Percentiles rank a stretch among this genome's conserved stretches.
Conservation (phyloP, 2,888 invertebrate genomes). For the Iselma pallidipennis region DNA sequence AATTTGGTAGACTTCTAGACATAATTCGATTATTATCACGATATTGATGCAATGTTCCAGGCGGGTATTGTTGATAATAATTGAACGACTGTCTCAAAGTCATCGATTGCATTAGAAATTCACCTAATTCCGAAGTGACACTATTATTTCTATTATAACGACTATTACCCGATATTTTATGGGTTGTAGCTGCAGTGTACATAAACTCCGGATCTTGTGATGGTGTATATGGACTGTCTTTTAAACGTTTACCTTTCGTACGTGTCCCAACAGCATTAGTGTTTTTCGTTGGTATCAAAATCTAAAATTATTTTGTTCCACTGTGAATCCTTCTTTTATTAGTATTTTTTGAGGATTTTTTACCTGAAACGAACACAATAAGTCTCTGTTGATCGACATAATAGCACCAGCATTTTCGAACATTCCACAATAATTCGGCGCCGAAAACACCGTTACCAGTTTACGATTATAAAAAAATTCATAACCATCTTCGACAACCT, state of each 20-base stretch:
- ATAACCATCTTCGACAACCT: conserved; percentile 98
- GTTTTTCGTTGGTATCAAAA: conserved; percentile 10
- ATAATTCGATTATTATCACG: neutral
- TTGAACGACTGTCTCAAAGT: too few species aligned
- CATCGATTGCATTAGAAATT: too few species aligned
- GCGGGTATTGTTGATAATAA: too few species aligned
- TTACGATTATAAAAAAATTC: conserved; percentile 99
- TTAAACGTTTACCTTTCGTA: conserved; percentile 4
- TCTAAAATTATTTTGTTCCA: conserved; percentile 11
- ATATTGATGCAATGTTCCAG: too few species aligned
- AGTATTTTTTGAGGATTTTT: neutral
- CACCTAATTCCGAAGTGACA: too few species aligned
- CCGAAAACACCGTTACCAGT: conserved; percentile 79
- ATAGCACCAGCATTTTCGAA: conserved; percentile 49
- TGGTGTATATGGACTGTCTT: neutral
- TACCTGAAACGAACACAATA: conserved; percentile 61
- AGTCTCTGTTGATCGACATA: conserved; percentile 42
- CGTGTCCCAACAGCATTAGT: neutral
- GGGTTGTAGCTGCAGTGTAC: too few species aligned
- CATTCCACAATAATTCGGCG: conserved; percentile 48
- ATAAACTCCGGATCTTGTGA: neutral
- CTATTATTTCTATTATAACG: too few species aligned
- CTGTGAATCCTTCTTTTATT: neutral
- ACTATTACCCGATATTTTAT: too few species aligned
- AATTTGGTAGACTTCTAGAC: neutral